phyloP scores from a whole-genome alignment of 35 echinoderm and acorn worm genomes.

The Holothuria glaberrima region DNA sequence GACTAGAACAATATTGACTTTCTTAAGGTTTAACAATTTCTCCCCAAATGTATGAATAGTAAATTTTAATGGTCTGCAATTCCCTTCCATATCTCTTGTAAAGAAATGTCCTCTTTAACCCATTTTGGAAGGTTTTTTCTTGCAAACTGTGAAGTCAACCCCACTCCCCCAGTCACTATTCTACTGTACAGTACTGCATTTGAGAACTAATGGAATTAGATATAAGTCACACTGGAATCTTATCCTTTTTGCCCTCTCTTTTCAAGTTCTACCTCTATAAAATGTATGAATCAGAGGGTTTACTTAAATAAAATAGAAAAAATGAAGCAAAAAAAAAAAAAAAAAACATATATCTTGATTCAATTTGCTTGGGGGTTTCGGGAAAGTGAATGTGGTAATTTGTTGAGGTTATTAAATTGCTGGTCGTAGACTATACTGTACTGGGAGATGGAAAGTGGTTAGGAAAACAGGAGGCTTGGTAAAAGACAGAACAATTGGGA shows the following conservation, averaged over 20 bases:
- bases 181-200: too few species aligned
- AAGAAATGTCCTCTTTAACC: too few species aligned
- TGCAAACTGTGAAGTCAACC: too few species aligned
- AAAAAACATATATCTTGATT: slow-evolving; percentile 3
- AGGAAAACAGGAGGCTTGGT: background rate
- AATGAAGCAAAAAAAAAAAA: background rate
- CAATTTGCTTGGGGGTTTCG: slow-evolving; percentile 36
- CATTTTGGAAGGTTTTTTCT: too few species aligned
- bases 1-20: too few species aligned
- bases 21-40: too few species aligned
- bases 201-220: too few species aligned
- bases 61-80: too few species aligned
- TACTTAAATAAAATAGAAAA: background rate
- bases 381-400: slow-evolving; percentile 30
- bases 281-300: slow-evolving; percentile 38
- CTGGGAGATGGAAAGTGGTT: background rate
- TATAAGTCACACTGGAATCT: too few species aligned
- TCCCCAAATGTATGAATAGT: too few species aligned
- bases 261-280: background rate
- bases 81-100: too few species aligned
- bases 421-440: slow-evolving; percentile 7
- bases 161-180: too few species aligned
- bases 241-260: background rate
- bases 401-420: slow-evolving; percentile 44
- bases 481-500: slow-evolving; percentile 35